Base-by-base conservation (phyloP, 2,888 invertebrate species). In the Neoaliturus tenellus region DNA sequence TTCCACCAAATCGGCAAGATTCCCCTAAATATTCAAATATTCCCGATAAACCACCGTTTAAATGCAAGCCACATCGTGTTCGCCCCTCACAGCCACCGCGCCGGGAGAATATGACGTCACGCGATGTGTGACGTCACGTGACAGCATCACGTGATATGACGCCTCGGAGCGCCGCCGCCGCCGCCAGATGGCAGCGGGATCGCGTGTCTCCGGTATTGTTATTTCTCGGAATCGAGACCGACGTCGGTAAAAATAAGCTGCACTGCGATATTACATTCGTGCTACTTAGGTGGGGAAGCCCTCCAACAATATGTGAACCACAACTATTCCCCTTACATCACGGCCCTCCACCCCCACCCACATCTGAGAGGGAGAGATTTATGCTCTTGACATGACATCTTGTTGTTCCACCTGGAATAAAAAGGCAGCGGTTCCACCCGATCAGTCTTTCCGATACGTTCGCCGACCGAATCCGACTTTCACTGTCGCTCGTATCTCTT, bases 331-430 rank as follows among this genome's bases (percentile, higher is more conserved):
- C 62, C n/a, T n/a, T n/a, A n/a, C n/a, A n/a, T n/a, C n/a, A n/a
- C n/a, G 23, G 12, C 55, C 78, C 55, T 55, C 48, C 14, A 28
- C 71, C 39, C 33, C 35, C 8, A 5, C 31, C 33, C 10, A 3
- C 31, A 8, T 2, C 41, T 31, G 28, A 2, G 28, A 2, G 14
- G 48, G 25, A 28, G 44, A 44, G 75, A 75, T 75, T 75, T 75
- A 75, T 75, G 28, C 41, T 48, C 75, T 75, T 44, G 75, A 44
- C 75, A 75, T 75, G 75, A 75, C 75, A 75, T 75, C 75, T 75
- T 39, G 41, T 44, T 44, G 44, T 75, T 75, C 75, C 41, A 71
- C 67, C 67, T 35, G 31, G 39, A 39, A 25, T 71, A 71, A 71
- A 71, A 71, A 71, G 71, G 31, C 71, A 20, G 41, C 14, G 67